Percentiles rank a stretch among this genome's conserved stretches.
Conservation (phyloP, 2,888 invertebrate genomes). For the Opisthograptis luteolata region DNA sequence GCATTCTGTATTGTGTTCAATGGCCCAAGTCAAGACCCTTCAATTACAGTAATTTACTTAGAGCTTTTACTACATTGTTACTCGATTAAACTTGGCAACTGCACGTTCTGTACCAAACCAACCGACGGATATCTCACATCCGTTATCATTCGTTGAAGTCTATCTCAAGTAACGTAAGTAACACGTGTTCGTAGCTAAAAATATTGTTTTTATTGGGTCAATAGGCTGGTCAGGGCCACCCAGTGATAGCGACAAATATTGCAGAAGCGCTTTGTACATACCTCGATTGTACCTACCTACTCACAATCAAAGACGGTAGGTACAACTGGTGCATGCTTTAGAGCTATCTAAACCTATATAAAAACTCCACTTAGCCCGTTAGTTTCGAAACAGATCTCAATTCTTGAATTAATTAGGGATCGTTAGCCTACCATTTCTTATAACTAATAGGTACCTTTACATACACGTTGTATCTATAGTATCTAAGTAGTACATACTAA, state of each 20-base stretch:
- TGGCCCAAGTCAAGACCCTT: constrained; percentile 48
- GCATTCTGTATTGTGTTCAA: constrained; percentile 45
- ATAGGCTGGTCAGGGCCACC: constrained; percentile 13
- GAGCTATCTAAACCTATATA: too few species aligned
- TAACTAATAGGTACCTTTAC: background rate
- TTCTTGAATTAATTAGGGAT: background rate
- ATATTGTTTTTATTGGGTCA: constrained; percentile 43
- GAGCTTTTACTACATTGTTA: constrained; percentile 34
- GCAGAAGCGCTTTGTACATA: too few species aligned
- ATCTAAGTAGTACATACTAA: background rate
- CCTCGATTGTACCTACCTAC: too few species aligned
- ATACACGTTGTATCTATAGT: background rate
- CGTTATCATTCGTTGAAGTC: constrained; percentile 8
- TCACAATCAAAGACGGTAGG: too few species aligned
- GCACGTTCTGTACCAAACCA: background rate
- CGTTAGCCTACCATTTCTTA: background rate
- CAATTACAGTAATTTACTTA: constrained; percentile 42
- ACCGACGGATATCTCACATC: background rate
- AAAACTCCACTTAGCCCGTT: background rate
- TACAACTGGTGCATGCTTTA: too few species aligned
- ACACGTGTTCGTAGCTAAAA: constrained; percentile 43
- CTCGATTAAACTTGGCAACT: constrained; percentile 42
- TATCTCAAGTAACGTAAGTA: constrained; percentile 15
- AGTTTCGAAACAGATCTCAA: background rate
- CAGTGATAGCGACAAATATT: constrained; percentile 43